Evolutionary conservation across 2,113 vertebrate species (phyloP), one percentile per base, ranked within the genome.

Genomic region (Saiga tatarica): DNA sequence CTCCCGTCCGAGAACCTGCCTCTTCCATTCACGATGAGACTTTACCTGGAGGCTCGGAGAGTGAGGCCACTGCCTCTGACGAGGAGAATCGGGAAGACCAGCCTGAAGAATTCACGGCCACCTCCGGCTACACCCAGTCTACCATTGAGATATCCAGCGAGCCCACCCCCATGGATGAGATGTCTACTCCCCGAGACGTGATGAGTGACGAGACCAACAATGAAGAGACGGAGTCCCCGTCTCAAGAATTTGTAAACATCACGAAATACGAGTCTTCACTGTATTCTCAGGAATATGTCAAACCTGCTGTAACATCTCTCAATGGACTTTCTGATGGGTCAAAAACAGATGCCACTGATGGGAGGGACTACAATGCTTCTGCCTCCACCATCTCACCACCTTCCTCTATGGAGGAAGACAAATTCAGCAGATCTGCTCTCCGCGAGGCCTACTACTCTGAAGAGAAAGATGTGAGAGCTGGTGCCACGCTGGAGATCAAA

Each of bases 121-220:
- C 99, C 57, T 99, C 99, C 25, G 99, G 99, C 89, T 99, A 99
- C 64, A 99, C 99, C 59, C 99, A 99, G 95, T 99, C 99, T n/a
- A 99, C 99, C 76, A 99, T 99, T 36, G 99, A 99, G 98, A 99
- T 99, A 97, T 99, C 99, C 62, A 99, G 99, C 98, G 99, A 99
- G 95, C 99, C 99, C 82, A 99, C 99, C 81, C 99, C 99, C n/a
- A 99, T 99, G 99, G 99, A 99, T 98, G 99, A 99, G 97, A 99
- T 99, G 99, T 99, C 99, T 5, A 99, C 99, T 92, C 99, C 99
- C 9, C 99, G 99, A 2, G 99, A 99, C 55, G 98, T 99, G 81
- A 99, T 99, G 99, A 99, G 99, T 33, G 99, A 99, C 52, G 99
- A 99, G 99, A 99, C 99, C 89, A 99, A 99, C 94, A 99, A 99